These are phyloP conservation scores for Cryptocephalus moraei DNA, from an alignment of 2,888 invertebrate species.

Conservation along the genomic window DNA sequence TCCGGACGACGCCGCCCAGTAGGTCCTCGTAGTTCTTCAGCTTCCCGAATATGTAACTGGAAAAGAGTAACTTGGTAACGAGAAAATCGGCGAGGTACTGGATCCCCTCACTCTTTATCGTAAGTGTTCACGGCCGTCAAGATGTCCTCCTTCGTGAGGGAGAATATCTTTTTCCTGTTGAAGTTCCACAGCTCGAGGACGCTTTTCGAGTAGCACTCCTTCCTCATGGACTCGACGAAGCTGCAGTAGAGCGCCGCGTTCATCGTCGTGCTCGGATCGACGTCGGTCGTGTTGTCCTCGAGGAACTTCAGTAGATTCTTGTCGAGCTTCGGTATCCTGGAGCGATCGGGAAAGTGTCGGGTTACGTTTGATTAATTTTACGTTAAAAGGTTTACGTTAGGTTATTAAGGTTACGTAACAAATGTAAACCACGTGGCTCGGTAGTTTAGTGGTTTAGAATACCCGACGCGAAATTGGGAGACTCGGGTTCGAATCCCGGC, in stretches of 20 bases:
- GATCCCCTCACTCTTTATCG: conserved; percentile 36
- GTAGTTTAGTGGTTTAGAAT: no score
- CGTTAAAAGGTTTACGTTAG: no score
- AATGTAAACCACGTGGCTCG: no score
- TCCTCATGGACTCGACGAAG: conserved; percentile 49
- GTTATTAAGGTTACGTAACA: no score
- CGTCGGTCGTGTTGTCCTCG: conserved; percentile 8
- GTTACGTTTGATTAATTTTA: no score
- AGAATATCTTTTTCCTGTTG: conserved; percentile 42
- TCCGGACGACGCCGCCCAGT: conserved; percentile 49
- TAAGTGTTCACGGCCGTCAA: conserved; percentile 48
- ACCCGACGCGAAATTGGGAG: no score
- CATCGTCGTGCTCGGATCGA: conserved; percentile 48
- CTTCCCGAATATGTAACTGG: conserved; percentile 56
- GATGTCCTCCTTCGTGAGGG: conserved; percentile 51
- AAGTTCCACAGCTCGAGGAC: conserved; percentile 63
- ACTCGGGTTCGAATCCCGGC: no score
- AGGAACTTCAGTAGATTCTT: conserved; percentile 17
- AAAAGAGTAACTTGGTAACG: conserved; percentile 7
- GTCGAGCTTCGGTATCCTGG: conserved; percentile 24
- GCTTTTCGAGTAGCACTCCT: conserved; percentile 53
- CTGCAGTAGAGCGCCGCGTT: conserved; percentile 52
- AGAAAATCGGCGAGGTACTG: no score
- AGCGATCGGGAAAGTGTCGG: neutral
- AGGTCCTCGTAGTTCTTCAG: conserved; percentile 51